phyloP scores from a whole-genome alignment of 2,888 invertebrate genomes.

The Ceriagrion tenellum region DNA sequence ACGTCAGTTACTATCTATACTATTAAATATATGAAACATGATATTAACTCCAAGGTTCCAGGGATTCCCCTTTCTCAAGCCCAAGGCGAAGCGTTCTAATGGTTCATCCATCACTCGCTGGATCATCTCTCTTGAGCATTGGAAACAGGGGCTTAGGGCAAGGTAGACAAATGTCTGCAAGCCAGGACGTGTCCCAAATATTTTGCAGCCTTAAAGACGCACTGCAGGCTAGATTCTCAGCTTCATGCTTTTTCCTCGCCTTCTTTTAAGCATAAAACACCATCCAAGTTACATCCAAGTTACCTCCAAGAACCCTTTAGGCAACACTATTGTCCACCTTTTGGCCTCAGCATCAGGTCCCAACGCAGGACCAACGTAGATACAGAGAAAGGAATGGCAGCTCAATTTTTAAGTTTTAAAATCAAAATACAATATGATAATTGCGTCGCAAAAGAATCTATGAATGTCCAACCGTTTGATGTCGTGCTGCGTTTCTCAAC shows the following conservation, averaged over 20 bases:
- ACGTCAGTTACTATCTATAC: too few species aligned
- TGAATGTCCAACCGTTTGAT: too few species aligned
- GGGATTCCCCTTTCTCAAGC: too few species aligned
- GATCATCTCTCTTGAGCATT: not conserved
- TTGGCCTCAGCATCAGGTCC: not conserved
- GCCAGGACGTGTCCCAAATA: not conserved
- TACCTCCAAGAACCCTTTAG: too few species aligned
- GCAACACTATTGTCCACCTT: too few species aligned
- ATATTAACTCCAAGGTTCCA: too few species aligned
- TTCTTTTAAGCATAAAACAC: not conserved
- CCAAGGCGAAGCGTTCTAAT: too few species aligned
- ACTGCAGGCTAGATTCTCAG: not conserved
- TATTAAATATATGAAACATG: too few species aligned
- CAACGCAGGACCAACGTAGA: constrained; percentile 21
- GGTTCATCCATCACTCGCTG: not conserved
- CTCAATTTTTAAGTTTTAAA: too few species aligned
- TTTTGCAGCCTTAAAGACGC: not conserved
- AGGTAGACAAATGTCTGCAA: not conserved
- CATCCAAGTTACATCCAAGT: not conserved
- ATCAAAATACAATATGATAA: too few species aligned
- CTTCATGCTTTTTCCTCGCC: not conserved
- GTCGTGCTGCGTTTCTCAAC: too few species aligned
- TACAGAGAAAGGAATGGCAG: not conserved
- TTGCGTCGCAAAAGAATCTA: too few species aligned
- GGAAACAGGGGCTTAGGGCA: not conserved